phyloP scores from a whole-genome alignment of 2,113 vertebrate genomes.

The Scartelaos histophorus region DNA sequence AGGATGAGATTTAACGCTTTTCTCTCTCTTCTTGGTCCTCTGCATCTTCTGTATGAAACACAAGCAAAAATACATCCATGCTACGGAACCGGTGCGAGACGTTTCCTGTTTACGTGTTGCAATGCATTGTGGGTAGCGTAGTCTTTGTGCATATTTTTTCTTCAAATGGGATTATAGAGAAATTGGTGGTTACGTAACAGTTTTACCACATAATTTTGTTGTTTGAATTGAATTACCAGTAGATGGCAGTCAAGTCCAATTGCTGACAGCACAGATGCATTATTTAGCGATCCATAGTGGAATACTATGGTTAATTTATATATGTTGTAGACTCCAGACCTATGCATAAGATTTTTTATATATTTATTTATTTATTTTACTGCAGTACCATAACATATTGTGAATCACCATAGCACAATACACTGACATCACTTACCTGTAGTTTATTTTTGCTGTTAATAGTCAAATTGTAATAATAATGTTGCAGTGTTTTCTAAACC shows the following conservation, averaged over 20 bases:
- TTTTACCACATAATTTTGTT: neutral
- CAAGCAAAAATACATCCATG: neutral
- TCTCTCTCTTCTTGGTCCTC: neutral
- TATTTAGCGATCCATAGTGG: conserved; percentile 25
- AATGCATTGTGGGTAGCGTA: conserved; percentile 64
- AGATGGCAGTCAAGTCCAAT: conserved; percentile 43
- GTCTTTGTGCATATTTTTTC: conserved; percentile 15
- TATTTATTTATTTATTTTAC: no score
- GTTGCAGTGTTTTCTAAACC: no score
- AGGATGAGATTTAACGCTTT: neutral
- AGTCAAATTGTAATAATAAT: no score
- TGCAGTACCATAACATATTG: no score
- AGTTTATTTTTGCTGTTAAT: no score
- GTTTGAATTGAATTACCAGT: conserved; percentile 26
- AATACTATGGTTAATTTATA: conserved; percentile 30
- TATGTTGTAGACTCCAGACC: neutral
- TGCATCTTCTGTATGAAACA: neutral
- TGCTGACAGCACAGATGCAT: neutral
- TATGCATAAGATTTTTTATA: no score
- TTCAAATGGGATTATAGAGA: neutral
- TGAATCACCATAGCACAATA: no score
- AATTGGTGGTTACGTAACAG: neutral
- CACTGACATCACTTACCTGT: no score
- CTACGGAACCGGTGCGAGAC: conserved; percentile 2
- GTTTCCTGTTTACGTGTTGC: conserved; percentile 59